Evolutionary conservation across 2,113 vertebrate species (phyloP), one percentile per base, ranked within the genome.

Genomic region (Kryptolebias marmoratus): DNA sequence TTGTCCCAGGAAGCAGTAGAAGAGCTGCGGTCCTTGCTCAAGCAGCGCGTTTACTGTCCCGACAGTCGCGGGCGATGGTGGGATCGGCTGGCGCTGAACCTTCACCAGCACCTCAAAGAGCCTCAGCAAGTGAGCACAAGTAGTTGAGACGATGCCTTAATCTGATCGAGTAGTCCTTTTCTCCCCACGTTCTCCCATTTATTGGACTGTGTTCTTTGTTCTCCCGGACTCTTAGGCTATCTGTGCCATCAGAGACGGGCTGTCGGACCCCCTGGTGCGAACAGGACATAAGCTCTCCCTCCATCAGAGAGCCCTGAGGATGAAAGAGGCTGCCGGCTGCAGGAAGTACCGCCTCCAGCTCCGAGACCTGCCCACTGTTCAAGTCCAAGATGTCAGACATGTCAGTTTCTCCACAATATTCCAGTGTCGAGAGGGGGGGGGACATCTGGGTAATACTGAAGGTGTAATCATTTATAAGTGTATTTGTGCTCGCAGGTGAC

Each of bases 51-150:
- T 60, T 99, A 96, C 32, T 99, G 97, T 90, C 89, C 88, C 2
- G 95, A 96, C 93, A 96, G 95, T 87, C 94, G 97, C 76, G 97
- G 97, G 53, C 94, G 95, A 2, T 99, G 98, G 98, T 99, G 97
- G 97, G 97, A 99, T 73, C 93, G 97, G 5, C 92, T 99, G 36
- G 96, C 96, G 0, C 94, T 99, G 15, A 98, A 99, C 87, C 90
- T 98, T 15, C 97, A 98, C 53, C 97, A 98, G 84, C 97, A 99
- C 84, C 83, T 99, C 53, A 98, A 96, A 82, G 93, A 88, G 68
- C 89, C 87, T 0, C 90, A 95, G 69, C 91, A 93, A 90, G 97
- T 98, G 91, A 11, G 80, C n/a, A 36, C 10, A 28, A 62, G 1
- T 18, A 22, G 22, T 22, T 22, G 22, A 22, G 22, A 22, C 22